These are phyloP conservation scores for Augochlorella aurata DNA, from an alignment of 2,888 invertebrate species.

Conservation along the genomic window DNA sequence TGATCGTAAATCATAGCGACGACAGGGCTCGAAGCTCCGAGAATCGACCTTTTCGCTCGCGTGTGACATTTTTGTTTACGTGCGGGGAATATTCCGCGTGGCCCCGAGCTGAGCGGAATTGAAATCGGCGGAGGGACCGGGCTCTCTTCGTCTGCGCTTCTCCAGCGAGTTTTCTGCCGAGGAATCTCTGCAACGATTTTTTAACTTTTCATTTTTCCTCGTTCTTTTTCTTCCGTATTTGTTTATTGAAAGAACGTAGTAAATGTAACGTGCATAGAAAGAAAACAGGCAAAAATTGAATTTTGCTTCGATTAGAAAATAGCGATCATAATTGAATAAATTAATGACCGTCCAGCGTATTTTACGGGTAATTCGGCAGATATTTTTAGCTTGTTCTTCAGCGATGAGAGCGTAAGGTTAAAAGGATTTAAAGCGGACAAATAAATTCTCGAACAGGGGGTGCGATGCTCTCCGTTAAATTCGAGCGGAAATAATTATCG, in stretches of 20 bases:
- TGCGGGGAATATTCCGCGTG: background rate
- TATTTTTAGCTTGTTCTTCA: background rate
- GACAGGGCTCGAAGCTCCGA: constrained; percentile 18
- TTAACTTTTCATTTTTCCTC: background rate
- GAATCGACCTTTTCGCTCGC: background rate
- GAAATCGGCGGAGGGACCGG: background rate
- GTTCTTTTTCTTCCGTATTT: too few relatives aligned
- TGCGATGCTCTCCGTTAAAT: background rate
- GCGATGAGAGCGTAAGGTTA: background rate
- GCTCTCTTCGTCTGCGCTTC: background rate
- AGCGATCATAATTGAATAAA: too few relatives aligned
- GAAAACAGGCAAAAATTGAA: too few relatives aligned
- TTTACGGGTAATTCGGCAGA: background rate
- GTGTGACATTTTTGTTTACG: constrained; percentile 27
- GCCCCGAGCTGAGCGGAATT: background rate
- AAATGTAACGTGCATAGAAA: too few relatives aligned
- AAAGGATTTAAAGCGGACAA: background rate
- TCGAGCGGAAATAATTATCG: background rate
- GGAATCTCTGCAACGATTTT: background rate
- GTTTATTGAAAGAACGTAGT: too few relatives aligned
- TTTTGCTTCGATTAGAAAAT: too few relatives aligned
- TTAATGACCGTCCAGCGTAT: too few relatives aligned
- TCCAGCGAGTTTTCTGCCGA: background rate
- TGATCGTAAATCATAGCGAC: constrained; percentile 47
- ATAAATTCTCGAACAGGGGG: background rate